These are phyloP conservation scores for Hapalemur alaotrensis DNA, from an alignment of 2,797 vertebrate species.

Conservation along the genomic window DNA sequence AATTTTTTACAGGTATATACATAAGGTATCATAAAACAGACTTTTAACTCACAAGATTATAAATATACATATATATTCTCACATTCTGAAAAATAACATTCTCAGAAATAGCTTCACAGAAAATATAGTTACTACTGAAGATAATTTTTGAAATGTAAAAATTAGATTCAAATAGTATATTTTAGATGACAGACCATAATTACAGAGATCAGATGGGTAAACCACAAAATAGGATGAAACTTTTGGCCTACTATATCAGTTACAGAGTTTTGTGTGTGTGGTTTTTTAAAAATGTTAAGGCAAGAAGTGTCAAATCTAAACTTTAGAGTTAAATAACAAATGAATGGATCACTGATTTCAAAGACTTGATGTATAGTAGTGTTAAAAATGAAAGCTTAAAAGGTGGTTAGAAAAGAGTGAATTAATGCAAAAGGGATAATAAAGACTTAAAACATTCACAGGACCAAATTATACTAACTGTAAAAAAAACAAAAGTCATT, in stretches of 20 bases:
- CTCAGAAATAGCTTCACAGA: conserved; percentile 84
- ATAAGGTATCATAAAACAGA: conserved; percentile 91
- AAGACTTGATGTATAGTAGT: conserved; percentile 50
- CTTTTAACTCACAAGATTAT: conserved; percentile 85
- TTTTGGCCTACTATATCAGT: conserved; percentile 76
- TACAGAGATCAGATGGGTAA: conserved; percentile 83
- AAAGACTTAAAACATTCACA: conserved; percentile 41
- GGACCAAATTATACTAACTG: conserved; percentile 54
- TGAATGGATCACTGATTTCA: conserved; percentile 64
- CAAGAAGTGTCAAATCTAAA: conserved; percentile 70
- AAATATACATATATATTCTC: conserved; percentile 83
- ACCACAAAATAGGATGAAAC: conserved; percentile 79
- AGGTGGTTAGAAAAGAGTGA: conserved; percentile 43
- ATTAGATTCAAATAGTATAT: conserved; percentile 84
- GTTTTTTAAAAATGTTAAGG: conserved; percentile 77
- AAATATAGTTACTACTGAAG: conserved; percentile 80
- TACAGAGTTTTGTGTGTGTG: conserved; percentile 41
- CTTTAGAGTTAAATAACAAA: conserved; percentile 74
- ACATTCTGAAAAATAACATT: conserved; percentile 78
- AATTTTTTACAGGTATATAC: conserved; percentile 98
- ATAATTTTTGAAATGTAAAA: conserved; percentile 86
- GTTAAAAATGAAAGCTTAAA: conserved; percentile 52
- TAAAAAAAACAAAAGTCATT: background rate
- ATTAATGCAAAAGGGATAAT: conserved; percentile 46
- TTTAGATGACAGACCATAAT: conserved; percentile 82